Evolutionary conservation across 2,797 vertebrate species (phyloP).

Genomic region (Sebastes steindachneri): DNA sequence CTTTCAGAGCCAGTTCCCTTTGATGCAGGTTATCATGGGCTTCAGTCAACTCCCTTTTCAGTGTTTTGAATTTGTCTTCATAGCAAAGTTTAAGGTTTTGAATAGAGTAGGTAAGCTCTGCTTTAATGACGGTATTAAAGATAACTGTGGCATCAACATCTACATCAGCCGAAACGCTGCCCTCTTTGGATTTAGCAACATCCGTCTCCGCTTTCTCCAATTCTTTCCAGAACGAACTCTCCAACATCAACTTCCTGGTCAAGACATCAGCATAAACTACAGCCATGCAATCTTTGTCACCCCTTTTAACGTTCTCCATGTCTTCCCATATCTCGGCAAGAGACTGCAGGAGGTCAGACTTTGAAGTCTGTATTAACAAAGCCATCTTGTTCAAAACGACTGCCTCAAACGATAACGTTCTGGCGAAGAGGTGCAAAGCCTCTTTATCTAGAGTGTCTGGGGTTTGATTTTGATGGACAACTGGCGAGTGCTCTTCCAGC

Average conservation of each 20-base stretch:
- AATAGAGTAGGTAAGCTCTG: constrained; percentile 89
- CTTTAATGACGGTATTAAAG: constrained; percentile 85
- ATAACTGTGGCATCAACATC: constrained; percentile 57
- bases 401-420: constrained; percentile 90
- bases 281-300: constrained; percentile 76
- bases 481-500: constrained; percentile 53
- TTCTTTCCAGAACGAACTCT: constrained; percentile 90
- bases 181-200: constrained; percentile 44
- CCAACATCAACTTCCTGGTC: constrained; percentile 90
- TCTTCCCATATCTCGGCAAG: constrained; percentile 87
- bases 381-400: constrained; percentile 91
- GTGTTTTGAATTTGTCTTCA: constrained; percentile 84
- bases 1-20: constrained; percentile 85
- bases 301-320: constrained; percentile 79
- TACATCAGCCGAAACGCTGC: constrained; percentile 44
- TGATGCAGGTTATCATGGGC: constrained; percentile 85
- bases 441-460: constrained; percentile 69
- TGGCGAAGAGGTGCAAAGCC: constrained; percentile 85
- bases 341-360: constrained; percentile 84
- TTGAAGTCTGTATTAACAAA: constrained; percentile 87
- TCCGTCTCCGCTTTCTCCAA: constrained; percentile 84
- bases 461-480: constrained; percentile 31
- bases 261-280: constrained; percentile 85
- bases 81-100: constrained; percentile 89
- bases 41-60: constrained; percentile 87